Evolutionary conservation across 2,797 vertebrate species (phyloP).

Genomic region (Nyctalus aviator): DNA sequence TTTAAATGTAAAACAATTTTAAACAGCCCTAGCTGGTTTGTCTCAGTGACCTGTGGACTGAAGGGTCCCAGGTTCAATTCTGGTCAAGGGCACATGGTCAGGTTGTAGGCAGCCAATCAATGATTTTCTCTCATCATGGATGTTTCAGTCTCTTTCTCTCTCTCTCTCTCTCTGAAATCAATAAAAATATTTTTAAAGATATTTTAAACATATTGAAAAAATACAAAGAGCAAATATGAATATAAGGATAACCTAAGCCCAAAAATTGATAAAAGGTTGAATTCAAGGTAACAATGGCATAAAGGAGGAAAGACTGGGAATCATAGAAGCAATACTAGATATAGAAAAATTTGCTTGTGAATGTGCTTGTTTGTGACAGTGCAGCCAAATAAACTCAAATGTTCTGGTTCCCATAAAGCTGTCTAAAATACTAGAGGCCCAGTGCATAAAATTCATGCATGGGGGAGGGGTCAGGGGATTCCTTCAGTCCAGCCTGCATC

Average conservation of each 20-base stretch:
- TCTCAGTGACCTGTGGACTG: too few relatives aligned
- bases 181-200: too few relatives aligned
- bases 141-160: too few relatives aligned
- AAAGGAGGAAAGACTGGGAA: background rate
- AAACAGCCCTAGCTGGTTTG: background rate
- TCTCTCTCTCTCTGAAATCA: too few relatives aligned
- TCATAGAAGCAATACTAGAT: background rate
- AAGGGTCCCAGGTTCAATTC: too few relatives aligned
- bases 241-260: background rate
- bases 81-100: too few relatives aligned
- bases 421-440: background rate
- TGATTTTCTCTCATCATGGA: too few relatives aligned
- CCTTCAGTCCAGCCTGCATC: too few relatives aligned
- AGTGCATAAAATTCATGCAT: too few relatives aligned
- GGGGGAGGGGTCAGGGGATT: too few relatives aligned
- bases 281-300: background rate
- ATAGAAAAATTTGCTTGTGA: background rate
- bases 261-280: background rate
- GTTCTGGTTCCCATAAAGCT: background rate
- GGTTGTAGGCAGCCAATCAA: too few relatives aligned
- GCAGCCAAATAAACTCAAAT: background rate
- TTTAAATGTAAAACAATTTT: background rate
- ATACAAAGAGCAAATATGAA: background rate
- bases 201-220: background rate
- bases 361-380: background rate